Evolutionary conservation across 1,140 invertebrate genomes (phyloP).

Genomic region (Rhizoglyphus robini): DNA sequence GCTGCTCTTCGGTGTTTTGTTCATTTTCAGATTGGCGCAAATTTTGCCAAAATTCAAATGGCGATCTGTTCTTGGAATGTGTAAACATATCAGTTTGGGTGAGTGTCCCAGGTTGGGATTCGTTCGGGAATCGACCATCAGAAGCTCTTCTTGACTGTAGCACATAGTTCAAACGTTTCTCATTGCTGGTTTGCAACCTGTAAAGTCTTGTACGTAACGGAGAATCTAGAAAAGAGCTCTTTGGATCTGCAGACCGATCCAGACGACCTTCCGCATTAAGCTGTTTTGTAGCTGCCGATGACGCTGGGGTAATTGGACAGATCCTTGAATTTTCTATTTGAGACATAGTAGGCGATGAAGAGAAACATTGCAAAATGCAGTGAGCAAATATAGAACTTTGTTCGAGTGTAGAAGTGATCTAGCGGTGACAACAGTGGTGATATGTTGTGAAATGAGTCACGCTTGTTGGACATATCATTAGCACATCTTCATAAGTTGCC

Average conservation of each 20-base stretch:
- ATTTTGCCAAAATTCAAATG: not conserved
- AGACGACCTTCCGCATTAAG: not conserved
- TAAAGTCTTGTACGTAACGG: not conserved
- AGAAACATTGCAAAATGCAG: not conserved
- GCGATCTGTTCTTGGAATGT: not conserved
- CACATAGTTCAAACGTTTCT: conserved; percentile 2
- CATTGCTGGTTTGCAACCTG: not conserved
- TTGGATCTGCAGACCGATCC: not conserved
- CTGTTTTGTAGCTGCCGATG: not conserved
- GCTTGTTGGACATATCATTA: too few relatives aligned
- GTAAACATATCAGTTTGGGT: not conserved
- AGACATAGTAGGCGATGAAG: not conserved
- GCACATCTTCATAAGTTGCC: too few relatives aligned
- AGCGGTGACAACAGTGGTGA: too few relatives aligned
- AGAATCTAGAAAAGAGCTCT: not conserved
- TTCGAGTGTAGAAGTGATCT: too few relatives aligned
- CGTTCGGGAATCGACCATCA: too few relatives aligned
- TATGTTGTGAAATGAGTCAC: too few relatives aligned
- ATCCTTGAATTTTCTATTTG: conserved; percentile 4
- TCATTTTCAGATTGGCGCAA: not conserved
- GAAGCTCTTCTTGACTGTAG: not conserved
- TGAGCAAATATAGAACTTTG: too few relatives aligned
- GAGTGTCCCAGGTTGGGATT: too few relatives aligned
- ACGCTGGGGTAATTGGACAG: not conserved
- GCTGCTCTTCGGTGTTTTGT: not conserved